A percentile compares a stretch with the other conserved stretches of the same genome.
Evolutionary conservation across 2,888 invertebrate genomes (phyloP).

Genomic region (Oligia latruncula): DNA sequence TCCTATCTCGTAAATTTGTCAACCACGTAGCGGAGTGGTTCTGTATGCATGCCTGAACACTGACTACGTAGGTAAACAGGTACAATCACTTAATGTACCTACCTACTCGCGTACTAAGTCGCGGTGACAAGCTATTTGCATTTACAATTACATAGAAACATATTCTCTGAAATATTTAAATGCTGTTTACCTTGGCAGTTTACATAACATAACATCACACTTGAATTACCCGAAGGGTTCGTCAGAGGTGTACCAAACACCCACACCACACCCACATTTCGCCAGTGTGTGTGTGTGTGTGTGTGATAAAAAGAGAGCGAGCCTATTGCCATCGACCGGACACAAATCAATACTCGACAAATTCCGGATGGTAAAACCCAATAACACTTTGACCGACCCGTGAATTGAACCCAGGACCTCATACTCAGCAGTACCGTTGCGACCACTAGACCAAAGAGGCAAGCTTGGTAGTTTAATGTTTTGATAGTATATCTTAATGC

Average conservation of each 20-base stretch:
- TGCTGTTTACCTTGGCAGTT: constrained; percentile 10
- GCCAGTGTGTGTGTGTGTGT: not conserved
- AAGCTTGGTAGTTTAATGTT: not conserved
- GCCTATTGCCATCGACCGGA: not conserved
- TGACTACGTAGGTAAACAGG: constrained; percentile 34
- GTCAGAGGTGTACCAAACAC: not conserved
- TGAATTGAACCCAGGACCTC: not conserved
- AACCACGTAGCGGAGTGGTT: constrained; percentile 49
- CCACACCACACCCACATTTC: not conserved
- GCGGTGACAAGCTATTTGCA: constrained; percentile 44
- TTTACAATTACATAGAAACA: constrained; percentile 32
- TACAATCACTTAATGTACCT: constrained; percentile 62
- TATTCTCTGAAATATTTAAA: constrained; percentile 29
- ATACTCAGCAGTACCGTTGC: not conserved
- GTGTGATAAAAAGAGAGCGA: not conserved
- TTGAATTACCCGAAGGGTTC: not conserved
- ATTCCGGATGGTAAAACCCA: not conserved
- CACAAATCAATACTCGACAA: not conserved
- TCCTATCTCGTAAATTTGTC: constrained; percentile 62
- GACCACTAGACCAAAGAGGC: not conserved
- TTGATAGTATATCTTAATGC: not conserved
- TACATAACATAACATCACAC: not conserved
- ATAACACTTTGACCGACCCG: not conserved
- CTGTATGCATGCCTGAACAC: constrained; percentile 55
- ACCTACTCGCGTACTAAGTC: constrained; percentile 39